phyloP scores from a whole-genome alignment of 1,140 invertebrate genomes.

The Drepana arcuata region DNA sequence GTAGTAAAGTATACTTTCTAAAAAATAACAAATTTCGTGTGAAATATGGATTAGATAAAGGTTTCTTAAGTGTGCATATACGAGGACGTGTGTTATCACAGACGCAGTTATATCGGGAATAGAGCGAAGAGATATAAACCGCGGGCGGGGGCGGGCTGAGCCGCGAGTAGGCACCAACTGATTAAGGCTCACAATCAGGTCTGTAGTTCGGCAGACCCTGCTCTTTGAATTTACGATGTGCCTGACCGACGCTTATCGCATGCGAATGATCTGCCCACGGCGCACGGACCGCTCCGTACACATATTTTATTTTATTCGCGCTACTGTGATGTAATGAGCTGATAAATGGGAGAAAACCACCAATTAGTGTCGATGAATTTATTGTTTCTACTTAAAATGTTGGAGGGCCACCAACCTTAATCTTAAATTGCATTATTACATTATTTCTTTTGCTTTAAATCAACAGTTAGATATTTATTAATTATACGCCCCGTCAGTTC shows the following conservation, averaged over 20 bases:
- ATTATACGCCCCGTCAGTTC: conserved; percentile 42
- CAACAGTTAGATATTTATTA: conserved; percentile 51
- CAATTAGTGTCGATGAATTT: conserved; percentile 72
- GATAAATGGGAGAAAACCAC: conserved; percentile 71
- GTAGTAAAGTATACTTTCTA: too few relatives aligned
- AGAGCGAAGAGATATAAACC: neutral
- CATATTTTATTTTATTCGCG: conserved; percentile 71
- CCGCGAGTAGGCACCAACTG: conserved; percentile 42
- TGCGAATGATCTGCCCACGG: conserved; percentile 66
- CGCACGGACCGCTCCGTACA: conserved; percentile 59
- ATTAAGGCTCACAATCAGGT: conserved; percentile 67
- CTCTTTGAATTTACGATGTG: conserved; percentile 69
- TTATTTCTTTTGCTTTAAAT: conserved; percentile 48
- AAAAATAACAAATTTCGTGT: too few relatives aligned
- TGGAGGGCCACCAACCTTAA: conserved; percentile 62
- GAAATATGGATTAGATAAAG: too few relatives aligned
- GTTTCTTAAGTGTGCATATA: conserved; percentile 5
- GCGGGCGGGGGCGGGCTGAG: conserved; percentile 8
- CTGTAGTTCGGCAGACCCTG: conserved; percentile 59
- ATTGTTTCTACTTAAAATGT: conserved; percentile 71
- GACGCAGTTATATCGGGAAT: too few relatives aligned
- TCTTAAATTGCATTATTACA: conserved; percentile 61
- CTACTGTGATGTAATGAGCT: conserved; percentile 71
- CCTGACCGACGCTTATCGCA: conserved; percentile 67
- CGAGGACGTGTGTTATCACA: neutral